A percentile compares a stretch with the other conserved stretches of the same genome.
These are phyloP conservation scores for Aspidoscelis tigris DNA, from an alignment of 2,113 vertebrate genomes.

Conservation along the genomic window DNA sequence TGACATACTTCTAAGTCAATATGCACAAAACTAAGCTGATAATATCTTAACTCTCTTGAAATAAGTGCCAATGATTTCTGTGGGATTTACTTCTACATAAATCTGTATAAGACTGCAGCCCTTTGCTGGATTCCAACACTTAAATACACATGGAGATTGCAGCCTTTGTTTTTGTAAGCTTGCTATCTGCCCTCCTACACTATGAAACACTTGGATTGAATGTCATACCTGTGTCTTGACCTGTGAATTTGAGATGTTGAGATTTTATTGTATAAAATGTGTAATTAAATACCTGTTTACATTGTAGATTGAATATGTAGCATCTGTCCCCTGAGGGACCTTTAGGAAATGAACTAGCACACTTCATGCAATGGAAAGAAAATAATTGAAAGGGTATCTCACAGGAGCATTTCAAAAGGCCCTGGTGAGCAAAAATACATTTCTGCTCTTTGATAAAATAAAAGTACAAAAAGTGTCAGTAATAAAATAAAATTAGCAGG, in stretches of 20 bases:
- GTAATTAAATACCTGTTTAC: slow-evolving; percentile 22
- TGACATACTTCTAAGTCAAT: background rate
- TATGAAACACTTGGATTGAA: background rate
- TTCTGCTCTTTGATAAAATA: background rate
- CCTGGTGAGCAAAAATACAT: background rate
- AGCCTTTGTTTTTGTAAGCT: background rate
- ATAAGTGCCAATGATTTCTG: background rate
- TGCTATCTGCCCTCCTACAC: background rate
- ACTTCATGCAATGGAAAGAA: slow-evolving; percentile 39
- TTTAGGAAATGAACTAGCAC: slow-evolving; percentile 16
- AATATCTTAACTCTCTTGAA: background rate
- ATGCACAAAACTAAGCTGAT: background rate
- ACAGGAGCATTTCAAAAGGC: rapidly evolving
- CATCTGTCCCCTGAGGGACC: slow-evolving; percentile 7
- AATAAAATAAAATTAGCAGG: rapidly evolving
- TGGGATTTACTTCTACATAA: background rate
- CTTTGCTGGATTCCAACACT: slow-evolving; percentile 2
- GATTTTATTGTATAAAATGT: background rate
- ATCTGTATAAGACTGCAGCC: background rate
- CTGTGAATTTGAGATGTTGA: background rate
- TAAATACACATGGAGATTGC: background rate
- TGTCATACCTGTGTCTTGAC: background rate
- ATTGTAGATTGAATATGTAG: background rate
- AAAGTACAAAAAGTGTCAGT: background rate
- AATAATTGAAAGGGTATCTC: slow-evolving; percentile 10